Evolutionary conservation across 2,113 vertebrate genomes (phyloP), one percentile per base, ranked within the genome.

Genomic region (Microtus oregoni): DNA sequence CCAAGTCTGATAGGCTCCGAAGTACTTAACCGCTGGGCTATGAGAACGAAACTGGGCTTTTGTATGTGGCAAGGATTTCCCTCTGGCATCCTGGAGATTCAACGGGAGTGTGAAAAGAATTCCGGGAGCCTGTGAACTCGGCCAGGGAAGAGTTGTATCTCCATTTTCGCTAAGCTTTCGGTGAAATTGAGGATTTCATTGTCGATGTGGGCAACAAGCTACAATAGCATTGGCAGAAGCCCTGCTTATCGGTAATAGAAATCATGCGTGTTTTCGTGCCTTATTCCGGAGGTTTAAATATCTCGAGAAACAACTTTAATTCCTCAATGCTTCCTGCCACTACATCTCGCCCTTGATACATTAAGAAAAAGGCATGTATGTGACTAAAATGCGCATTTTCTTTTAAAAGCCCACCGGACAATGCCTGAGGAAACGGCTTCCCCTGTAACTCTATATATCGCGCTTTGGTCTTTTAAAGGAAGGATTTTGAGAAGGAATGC

Each of bases 241-340:
- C 15, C 32, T 65, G 28, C 88, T 86, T 88, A 73, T 96, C 76
- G 88, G 70, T n/a, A 32, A 35, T 24, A 75, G 79, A 87, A 90
- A 94, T 75, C 70, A 78, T 0, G 55, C 72, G 61, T 30, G 24
- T 95, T 92, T 78, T 77, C 12, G 4, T 63, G 47, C 61, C 83
- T 12, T 32, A 55, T 91, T 73, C 86, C 85, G 41, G 89, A 67
- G 93, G 75, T 75, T 94, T 79, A 79, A 86, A 63, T 79, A 82
- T 38, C 86, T 92, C 72, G 41, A 65, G 79, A 94, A 97, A 55
- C 47, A 38, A 68, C 47, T 70, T 92, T 91, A 92, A 88, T 76
- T 94, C 65, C 63, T 88, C 55, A 65, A 32, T 77, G 38, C 76
- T 89, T 95, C 78, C 67, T 88, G 58, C 79, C 82, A 50, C 67